These are phyloP conservation scores for Coptodon rendalli DNA, from an alignment of 2,113 vertebrate species.

Conservation along the genomic window DNA sequence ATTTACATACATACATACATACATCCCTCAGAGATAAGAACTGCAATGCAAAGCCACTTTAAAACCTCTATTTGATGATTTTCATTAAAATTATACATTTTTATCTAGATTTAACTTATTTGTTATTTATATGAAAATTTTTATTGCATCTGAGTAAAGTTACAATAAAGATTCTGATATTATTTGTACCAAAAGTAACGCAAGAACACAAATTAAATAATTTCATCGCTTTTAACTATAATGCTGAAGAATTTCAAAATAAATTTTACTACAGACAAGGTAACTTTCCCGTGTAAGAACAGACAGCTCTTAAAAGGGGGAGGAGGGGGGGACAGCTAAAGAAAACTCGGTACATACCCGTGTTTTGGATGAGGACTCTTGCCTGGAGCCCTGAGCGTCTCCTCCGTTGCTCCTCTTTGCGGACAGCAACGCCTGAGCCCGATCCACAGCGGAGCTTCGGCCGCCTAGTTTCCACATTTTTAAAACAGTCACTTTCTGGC, in stretches of 20 bases:
- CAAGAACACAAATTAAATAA: background rate
- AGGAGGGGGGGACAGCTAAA: too few species aligned
- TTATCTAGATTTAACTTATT: background rate
- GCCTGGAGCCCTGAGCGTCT: background rate
- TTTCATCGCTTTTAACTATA: background rate
- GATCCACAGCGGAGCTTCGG: conserved; percentile 64
- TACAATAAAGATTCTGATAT: background rate
- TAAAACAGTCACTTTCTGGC: background rate
- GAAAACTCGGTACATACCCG: background rate
- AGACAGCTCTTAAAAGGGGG: background rate
- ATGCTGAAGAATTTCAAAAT: background rate
- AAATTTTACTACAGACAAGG: background rate
- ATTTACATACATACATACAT: background rate
- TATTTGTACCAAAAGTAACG: background rate
- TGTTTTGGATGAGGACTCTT: background rate
- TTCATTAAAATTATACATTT: background rate
- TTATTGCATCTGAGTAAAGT: background rate
- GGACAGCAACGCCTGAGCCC: conserved; percentile 66
- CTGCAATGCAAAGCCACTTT: background rate
- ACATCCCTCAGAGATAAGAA: background rate
- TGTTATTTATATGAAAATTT: background rate
- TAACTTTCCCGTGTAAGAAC: background rate
- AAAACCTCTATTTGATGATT: background rate
- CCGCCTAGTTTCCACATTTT: conserved; percentile 62
- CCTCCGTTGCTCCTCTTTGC: conserved; percentile 23